Evolutionary conservation across 2,888 invertebrate species (phyloP).

Genomic region (Imbricaverruca yamaguchii): DNA sequence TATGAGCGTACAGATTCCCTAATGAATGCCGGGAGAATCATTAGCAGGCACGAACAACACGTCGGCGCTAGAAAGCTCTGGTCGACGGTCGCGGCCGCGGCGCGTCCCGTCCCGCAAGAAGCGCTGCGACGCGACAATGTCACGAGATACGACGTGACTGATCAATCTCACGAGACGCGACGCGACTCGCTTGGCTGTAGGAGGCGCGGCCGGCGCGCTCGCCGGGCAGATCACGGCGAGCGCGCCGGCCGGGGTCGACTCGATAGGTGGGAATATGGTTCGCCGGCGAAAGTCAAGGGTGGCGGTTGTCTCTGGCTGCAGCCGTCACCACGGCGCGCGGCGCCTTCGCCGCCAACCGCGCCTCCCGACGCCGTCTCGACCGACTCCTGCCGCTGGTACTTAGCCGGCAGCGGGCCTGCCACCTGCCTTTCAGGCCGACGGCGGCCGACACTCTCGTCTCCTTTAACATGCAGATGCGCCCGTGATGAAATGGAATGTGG

Average conservation of each 20-base stretch:
- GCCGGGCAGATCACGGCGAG: background rate
- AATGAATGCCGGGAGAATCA: conserved; percentile 14
- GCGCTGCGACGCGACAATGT: background rate
- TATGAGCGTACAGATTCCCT: conserved; percentile 18
- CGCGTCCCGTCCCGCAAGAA: background rate
- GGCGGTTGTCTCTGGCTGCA: background rate
- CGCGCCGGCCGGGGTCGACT: background rate
- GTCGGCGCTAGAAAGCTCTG: background rate
- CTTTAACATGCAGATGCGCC: conserved; percentile 13
- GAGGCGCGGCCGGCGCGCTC: too few relatives aligned
- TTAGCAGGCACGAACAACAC: conserved; percentile 19
- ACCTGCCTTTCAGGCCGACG: background rate
- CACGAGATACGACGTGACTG: background rate
- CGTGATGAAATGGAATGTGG: background rate
- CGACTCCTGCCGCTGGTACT: background rate
- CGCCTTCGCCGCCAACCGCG: too few relatives aligned
- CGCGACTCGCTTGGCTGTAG: too few relatives aligned
- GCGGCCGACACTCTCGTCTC: background rate
- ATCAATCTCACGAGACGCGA: too few relatives aligned
- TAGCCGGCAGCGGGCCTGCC: background rate
- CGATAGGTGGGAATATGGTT: background rate
- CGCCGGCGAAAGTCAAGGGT: background rate
- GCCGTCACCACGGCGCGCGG: background rate
- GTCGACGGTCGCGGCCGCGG: too few relatives aligned
- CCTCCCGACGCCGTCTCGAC: too few relatives aligned